Evolutionary conservation across 2,888 invertebrate genomes (phyloP).

Genomic region (Limenitis camilla): DNA sequence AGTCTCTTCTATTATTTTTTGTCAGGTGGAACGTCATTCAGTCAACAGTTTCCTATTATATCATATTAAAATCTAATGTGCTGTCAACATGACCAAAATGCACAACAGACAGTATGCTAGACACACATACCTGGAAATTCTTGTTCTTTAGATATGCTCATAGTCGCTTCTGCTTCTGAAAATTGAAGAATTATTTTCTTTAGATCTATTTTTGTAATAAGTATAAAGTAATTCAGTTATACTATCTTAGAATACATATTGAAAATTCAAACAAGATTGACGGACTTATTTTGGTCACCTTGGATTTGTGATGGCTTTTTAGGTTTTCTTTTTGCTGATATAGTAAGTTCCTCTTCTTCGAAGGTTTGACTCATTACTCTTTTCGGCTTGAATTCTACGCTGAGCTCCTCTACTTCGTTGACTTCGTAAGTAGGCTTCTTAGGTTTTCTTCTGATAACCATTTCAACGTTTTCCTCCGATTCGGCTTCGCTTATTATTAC

Average conservation of each 20-base stretch:
- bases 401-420: slow-evolving; percentile 77
- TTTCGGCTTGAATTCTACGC: slow-evolving; percentile 71
- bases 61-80: no score
- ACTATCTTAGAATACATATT: no score
- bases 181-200: neutral
- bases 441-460: slow-evolving; percentile 62
- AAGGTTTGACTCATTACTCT: slow-evolving; percentile 57
- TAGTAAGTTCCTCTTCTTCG: slow-evolving; percentile 80
- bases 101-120: neutral
- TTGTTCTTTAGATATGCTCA: slow-evolving; percentile 81
- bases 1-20: no score
- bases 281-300: slow-evolving; percentile 71
- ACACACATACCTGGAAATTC: slow-evolving; percentile 69
- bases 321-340: slow-evolving; percentile 79
- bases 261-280: no score
- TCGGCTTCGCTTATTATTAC: slow-evolving; percentile 78
- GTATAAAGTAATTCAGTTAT: no score
- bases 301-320: slow-evolving; percentile 77
- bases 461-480: slow-evolving; percentile 74
- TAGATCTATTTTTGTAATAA: no score
- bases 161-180: slow-evolving; percentile 79
- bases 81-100: no score
- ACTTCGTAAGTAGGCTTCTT: slow-evolving; percentile 75
- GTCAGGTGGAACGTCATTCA: no score
- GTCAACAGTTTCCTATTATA: no score